phyloP scores from a whole-genome alignment of 2,888 invertebrate species.

The Hyposoter didymator region DNA sequence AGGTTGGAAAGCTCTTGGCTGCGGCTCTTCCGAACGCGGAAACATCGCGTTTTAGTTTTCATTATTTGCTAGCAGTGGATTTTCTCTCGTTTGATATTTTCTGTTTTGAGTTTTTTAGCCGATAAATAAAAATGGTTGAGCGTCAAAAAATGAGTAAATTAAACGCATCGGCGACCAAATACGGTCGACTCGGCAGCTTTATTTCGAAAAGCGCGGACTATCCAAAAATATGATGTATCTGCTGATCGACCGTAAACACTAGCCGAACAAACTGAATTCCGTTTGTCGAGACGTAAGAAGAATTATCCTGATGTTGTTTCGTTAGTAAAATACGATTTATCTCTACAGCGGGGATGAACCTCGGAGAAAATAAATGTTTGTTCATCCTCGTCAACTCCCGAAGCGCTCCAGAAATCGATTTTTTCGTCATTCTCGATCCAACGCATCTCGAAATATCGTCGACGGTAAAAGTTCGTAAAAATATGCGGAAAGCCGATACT shows the following conservation, averaged over 20 bases:
- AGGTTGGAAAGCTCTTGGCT: background rate
- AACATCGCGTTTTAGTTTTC: background rate
- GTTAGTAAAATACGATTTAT: conserved; percentile 1
- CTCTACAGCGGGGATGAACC: background rate
- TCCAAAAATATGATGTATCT: background rate
- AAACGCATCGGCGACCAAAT: background rate
- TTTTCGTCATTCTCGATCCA: background rate
- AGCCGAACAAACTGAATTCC: background rate
- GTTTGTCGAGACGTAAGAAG: background rate
- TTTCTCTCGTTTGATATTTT: background rate
- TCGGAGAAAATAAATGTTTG: background rate
- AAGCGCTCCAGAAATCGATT: background rate
- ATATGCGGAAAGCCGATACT: background rate
- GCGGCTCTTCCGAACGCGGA: background rate
- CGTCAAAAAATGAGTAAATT: background rate
- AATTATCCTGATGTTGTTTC: background rate
- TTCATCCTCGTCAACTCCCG: background rate
- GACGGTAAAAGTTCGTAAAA: conserved; percentile 23
- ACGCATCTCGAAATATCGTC: background rate
- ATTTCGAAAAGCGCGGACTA: background rate
- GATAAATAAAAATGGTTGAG: background rate
- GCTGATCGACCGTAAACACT: background rate
- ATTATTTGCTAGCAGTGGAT: background rate
- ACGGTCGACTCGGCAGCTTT: background rate
- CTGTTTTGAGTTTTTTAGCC: background rate